Conservation (phyloP, 2,888 invertebrate genomes). For the Hirtodrosophila histrioides region DNA sequence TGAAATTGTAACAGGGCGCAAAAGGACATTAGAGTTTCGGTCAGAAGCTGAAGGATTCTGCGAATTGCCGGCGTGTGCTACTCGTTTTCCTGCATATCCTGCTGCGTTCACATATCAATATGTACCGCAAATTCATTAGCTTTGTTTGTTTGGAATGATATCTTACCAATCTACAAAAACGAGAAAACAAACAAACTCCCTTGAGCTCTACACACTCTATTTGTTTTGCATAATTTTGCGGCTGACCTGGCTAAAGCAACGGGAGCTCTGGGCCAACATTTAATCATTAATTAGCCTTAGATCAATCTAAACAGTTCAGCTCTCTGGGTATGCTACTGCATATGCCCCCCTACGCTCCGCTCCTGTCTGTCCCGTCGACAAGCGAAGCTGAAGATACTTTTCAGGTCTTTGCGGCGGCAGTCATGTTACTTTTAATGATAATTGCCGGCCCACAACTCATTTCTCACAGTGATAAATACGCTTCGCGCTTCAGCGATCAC, state of each 20-base stretch:
- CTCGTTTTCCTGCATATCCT: slow-evolving; percentile 54
- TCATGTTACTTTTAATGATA: slow-evolving; percentile 81
- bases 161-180: neutral
- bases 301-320: slow-evolving; percentile 40
- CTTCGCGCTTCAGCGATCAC: slow-evolving; percentile 38
- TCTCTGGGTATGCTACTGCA: slow-evolving; percentile 22
- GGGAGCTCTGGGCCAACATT: slow-evolving; percentile 35
- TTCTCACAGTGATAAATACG: slow-evolving; percentile 77
- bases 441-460: slow-evolving; percentile 80
- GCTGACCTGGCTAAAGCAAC: slow-evolving; percentile 35
- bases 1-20: slow-evolving; percentile 55
- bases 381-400: neutral
- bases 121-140: slow-evolving; percentile 72
- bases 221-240: slow-evolving; percentile 62
- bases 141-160: slow-evolving; percentile 33
- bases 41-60: slow-evolving; percentile 41
- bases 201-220: slow-evolving; percentile 11
- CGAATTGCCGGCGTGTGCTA: slow-evolving; percentile 69
- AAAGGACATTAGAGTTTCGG: slow-evolving; percentile 25
- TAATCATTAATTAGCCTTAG: slow-evolving; percentile 72
- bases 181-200: slow-evolving; percentile 11
- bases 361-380: too few relatives aligned
- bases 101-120: slow-evolving; percentile 52
- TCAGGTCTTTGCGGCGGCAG: slow-evolving; percentile 40
- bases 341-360: too few relatives aligned